These are phyloP conservation scores for cat (Felis catus) DNA, from an alignment of 2,113 vertebrate species.

Conservation along the genomic window F.catus_Fca126_mat1.0 CM031415.1:187650501-187651000, in stretches of 20 bases:
- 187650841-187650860: neutral
- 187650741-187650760: neutral
- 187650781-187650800: neutral
- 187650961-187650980: neutral
- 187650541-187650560: neutral
- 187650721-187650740: neutral
- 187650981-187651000: neutral
- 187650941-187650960: neutral
- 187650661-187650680: neutral
- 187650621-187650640: neutral
- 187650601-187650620: constrained; percentile 1
- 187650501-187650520: neutral
- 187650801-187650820: neutral
- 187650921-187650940: neutral
- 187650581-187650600: neutral
- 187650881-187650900: neutral
- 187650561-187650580: neutral
- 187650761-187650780: neutral
- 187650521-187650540: constrained; percentile 26
- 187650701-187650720: neutral
- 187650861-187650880: neutral
- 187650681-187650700: neutral
- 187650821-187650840: neutral
- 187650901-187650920: neutral
- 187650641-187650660: neutral